Evolutionary conservation across 2,797 vertebrate genomes (phyloP).

Genomic region (Paedocypris micromegethes): DNA sequence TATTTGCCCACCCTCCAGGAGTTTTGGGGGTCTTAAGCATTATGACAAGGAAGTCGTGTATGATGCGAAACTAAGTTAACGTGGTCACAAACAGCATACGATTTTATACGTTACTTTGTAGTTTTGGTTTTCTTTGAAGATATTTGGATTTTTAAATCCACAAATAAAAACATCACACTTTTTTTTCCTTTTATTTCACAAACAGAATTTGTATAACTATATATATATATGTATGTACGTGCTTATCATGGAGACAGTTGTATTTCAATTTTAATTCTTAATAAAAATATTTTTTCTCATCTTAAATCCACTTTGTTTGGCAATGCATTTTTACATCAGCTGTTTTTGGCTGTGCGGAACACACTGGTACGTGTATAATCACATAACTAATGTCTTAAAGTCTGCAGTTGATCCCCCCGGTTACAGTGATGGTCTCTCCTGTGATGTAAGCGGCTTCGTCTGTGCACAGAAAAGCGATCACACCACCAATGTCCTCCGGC

Average conservation of each 20-base stretch:
- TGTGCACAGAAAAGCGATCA: constrained; percentile 81
- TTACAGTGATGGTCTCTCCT: constrained; percentile 78
- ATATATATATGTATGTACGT: too few relatives aligned
- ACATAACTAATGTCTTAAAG: constrained; percentile 49
- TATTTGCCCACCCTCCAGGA: constrained; percentile 73
- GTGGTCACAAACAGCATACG: neutral
- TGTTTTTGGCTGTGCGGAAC: neutral
- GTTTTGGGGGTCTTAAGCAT: constrained; percentile 59
- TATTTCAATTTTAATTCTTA: too few relatives aligned
- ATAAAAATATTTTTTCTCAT: neutral
- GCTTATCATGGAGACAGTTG: too few relatives aligned
- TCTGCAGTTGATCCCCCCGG: constrained; percentile 70
- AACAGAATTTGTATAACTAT: too few relatives aligned
- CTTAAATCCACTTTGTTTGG: neutral
- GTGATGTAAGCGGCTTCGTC: constrained; percentile 83
- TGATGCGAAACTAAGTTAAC: constrained; percentile 43
- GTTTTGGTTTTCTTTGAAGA: neutral
- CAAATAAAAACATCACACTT: too few relatives aligned
- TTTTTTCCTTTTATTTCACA: too few relatives aligned
- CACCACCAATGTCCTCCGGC: constrained; percentile 75
- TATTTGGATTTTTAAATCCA: neutral
- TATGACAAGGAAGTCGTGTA: constrained; percentile 33
- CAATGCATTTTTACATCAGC: neutral
- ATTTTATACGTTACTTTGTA: neutral
- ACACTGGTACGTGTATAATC: neutral